Percentiles rank a stretch among this genome's conserved stretches.
These are phyloP conservation scores for Lagocephalus sceleratus DNA, from an alignment of 2,797 vertebrate genomes.

Conservation along the genomic window DNA sequence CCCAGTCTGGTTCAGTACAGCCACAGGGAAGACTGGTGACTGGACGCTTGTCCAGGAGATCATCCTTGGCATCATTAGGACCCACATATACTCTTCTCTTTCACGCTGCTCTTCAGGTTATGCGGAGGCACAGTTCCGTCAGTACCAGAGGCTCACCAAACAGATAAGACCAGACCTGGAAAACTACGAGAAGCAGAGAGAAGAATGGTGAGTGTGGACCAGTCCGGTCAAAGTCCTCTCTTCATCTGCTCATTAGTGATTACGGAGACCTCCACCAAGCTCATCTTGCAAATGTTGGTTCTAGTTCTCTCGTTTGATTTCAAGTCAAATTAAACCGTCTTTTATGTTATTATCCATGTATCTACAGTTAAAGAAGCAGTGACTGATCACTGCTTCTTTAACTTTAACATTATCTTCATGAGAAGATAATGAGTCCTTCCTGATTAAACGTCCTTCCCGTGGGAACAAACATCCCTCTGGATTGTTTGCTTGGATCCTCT, in stretches of 20 bases:
- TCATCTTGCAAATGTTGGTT: too few species aligned
- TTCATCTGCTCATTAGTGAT: too few species aligned
- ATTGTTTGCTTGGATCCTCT: neutral
- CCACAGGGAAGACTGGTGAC: neutral
- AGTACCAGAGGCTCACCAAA: constrained; percentile 92
- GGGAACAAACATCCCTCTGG: neutral
- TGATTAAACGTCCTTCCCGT: neutral
- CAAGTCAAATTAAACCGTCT: too few species aligned
- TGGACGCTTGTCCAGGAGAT: too few species aligned
- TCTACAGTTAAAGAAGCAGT: neutral
- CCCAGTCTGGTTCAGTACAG: neutral
- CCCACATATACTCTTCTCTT: constrained; percentile 14
- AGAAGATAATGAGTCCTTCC: too few species aligned
- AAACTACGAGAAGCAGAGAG: constrained; percentile 83
- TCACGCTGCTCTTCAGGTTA: constrained; percentile 79
- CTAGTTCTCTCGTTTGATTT: too few species aligned
- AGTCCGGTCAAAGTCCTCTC: too few species aligned
- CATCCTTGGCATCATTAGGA: too few species aligned
- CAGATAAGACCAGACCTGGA: constrained; percentile 95
- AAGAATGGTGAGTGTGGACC: constrained; percentile 85
- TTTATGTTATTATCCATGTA: too few species aligned
- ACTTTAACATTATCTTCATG: too few species aligned
- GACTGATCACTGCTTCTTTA: too few species aligned
- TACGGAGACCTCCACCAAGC: too few species aligned
- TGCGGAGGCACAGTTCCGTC: constrained; percentile 91